Evolutionary conservation across 1,140 invertebrate species (phyloP).

Genomic region (Marisa cornuarietis): DNA sequence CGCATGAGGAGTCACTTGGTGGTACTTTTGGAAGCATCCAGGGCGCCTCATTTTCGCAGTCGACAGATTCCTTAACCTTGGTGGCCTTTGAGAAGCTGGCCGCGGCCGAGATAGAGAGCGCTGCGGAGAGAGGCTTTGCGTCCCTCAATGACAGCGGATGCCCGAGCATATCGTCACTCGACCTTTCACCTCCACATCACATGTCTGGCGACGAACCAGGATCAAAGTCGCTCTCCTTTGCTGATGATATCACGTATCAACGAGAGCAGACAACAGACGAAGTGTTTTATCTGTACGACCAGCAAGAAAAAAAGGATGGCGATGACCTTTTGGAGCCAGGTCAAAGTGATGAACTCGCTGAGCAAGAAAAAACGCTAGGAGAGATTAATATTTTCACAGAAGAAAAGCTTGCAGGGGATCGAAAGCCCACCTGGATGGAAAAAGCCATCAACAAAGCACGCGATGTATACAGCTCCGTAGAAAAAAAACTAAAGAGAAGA

Average conservation of each 20-base stretch:
- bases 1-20: too few relatives aligned
- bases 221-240: too few relatives aligned
- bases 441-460: slow-evolving; percentile 4
- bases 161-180: neutral
- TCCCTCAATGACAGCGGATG: slow-evolving; percentile 3
- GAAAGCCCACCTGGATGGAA: neutral
- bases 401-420: too few relatives aligned
- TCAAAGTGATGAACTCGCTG: too few relatives aligned
- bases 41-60: slow-evolving; percentile 1
- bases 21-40: too few relatives aligned
- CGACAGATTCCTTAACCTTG: slow-evolving; percentile 8
- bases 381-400: too few relatives aligned
- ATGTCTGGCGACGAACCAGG: neutral
- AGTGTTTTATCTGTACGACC: too few relatives aligned
- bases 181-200: neutral
- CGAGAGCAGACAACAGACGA: too few relatives aligned
- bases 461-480: slow-evolving; percentile 8
- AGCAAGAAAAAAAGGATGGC: too few relatives aligned
- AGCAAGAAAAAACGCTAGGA: too few relatives aligned
- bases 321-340: too few relatives aligned
- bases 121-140: slow-evolving; percentile 2
- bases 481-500: slow-evolving; percentile 8
- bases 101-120: slow-evolving; percentile 11
- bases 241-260: too few relatives aligned
- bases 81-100: slow-evolving; percentile 11